Conservation (phyloP, 2,888 invertebrate genomes). For the Chalcosyrphus nemorum region DNA sequence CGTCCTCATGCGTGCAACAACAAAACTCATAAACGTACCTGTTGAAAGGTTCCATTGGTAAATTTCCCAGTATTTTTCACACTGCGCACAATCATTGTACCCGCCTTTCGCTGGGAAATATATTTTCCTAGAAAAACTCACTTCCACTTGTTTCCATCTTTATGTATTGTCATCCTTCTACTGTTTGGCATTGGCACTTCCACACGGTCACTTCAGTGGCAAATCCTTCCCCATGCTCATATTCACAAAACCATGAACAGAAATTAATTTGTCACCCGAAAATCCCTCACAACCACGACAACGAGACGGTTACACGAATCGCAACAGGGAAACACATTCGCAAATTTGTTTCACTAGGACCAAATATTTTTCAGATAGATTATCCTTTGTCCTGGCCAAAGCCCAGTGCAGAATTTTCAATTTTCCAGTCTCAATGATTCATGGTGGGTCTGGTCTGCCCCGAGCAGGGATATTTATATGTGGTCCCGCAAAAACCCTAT, state of each 20-base stretch:
- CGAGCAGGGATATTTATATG: constrained; percentile 45
- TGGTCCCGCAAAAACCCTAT: constrained; percentile 39
- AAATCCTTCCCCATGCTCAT: constrained; percentile 9
- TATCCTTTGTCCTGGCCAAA: constrained; percentile 24
- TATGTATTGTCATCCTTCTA: constrained; percentile 36
- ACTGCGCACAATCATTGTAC: constrained; percentile 67
- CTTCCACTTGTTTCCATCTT: constrained; percentile 25
- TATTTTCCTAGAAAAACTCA: not conserved
- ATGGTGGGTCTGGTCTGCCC: constrained; percentile 34
- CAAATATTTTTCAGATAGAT: constrained; percentile 33
- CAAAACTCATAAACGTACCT: constrained; percentile 58
- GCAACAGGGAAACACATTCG: constrained; percentile 43
- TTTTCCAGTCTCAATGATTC: constrained; percentile 61
- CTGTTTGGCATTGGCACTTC: constrained; percentile 33
- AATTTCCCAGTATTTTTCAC: constrained; percentile 65
- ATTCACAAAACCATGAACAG: constrained; percentile 26
- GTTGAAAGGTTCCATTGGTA: constrained; percentile 45
- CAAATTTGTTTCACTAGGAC: constrained; percentile 34
- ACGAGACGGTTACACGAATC: constrained; percentile 25
- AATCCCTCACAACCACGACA: constrained; percentile 23
- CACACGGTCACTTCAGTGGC: constrained; percentile 28
- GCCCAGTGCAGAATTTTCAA: constrained; percentile 43
- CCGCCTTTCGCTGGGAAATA: constrained; percentile 67
- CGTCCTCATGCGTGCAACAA: constrained; percentile 67
- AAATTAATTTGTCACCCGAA: constrained; percentile 48